Evolutionary conservation across 2,797 vertebrate genomes (phyloP), one percentile per base, ranked within the genome.

Genomic region (Parotocinclus haroldoi): DNA sequence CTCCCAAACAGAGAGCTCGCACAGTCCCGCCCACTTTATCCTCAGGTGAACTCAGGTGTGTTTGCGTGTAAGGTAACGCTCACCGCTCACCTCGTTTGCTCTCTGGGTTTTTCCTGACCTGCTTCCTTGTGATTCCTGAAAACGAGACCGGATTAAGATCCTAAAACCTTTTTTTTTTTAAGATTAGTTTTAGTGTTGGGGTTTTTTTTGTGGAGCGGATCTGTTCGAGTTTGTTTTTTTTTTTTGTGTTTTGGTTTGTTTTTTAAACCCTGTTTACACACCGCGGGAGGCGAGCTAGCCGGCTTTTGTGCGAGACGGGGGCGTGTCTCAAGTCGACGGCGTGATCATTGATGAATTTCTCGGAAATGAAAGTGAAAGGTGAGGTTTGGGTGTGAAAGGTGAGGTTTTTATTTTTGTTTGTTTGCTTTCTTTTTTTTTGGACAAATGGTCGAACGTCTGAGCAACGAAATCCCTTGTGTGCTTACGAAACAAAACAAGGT

Each of bases 41-140:
- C 48, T 50, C 48, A 50, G 48, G 13, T 50, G 48, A 50, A 50
- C 48, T 14, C 48, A 50, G 48, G 48, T 50, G 48, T 44, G n/a
- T 46, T 7, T 13, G 13, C 12, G 45, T 48, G 45, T 50, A 16
- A 50, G 14, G 13, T 50, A 7, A 50, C 14, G 13, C 48, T 50
- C 6, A 6, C 48, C 14, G 13, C 48, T 50, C 6, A 6, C 48
- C 14, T 9, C 9, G 48, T 50, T 50, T 50, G 48, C 14, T 50
- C 14, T 48, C 9, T 48, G 45, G 45, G 27, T 27, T 12, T 48
- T 12, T 48, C n/a, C 45, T 16, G 48, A 14, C 48, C 48, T 50
- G n/a, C 14, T 14, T 50, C 48, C n/a, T 1, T n/a, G 5, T 50
- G 48, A 1, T 9, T 8, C 7, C 14, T 50, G n/a, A 14, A 50